Base-by-base conservation (phyloP, 2,888 invertebrate species). In the Drosophila macrothrix region DNA sequence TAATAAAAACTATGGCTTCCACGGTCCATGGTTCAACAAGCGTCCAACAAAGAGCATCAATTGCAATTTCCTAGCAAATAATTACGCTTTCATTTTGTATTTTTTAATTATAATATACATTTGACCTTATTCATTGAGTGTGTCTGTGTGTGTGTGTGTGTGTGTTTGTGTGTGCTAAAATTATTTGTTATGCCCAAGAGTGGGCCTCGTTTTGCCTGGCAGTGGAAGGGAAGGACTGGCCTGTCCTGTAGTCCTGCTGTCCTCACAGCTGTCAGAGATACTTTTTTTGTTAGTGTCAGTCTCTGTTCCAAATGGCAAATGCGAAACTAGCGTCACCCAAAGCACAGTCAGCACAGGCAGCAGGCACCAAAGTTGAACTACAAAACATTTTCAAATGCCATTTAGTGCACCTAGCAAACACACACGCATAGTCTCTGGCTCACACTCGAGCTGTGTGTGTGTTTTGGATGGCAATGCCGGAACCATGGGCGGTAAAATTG, bases 351-450 rank as follows among this genome's bases (percentile, higher is more conserved):
- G 31, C 61, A 64, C 54, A 54, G 63, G 64, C 73, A 73, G 4
- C 63, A 67, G 72, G 65, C 79, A 67, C 59, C 81, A 81, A 84
- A 83, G 88, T 88, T 78, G 73, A 90, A 88, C 88, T 90, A 84
- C 84, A 84, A 84, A 84, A 84, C 90, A 90, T 90, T 84, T 64
- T 88, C 80, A 84, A 90, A 90, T 85, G 85, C 84, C 85, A 85
- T 85, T 85, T 85, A 90, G 87, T 81, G 87, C 89, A 83, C 80
- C 83, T 80, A 63, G 67, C 59, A 74, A 65, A 68, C 66, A 74
- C 56, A 68, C 60, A 60, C 60, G 65, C 59, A 66, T 55, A 59
- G 46, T 55, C 52, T 41, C 35, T n/a, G 9, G 59, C 31, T 31
- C 39, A 67, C 59, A 53, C 49, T 54, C 37, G 52, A 61, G 37